phyloP scores from a whole-genome alignment of 2,797 vertebrate genomes.

The Melanotaenia maccullochi region DNA sequence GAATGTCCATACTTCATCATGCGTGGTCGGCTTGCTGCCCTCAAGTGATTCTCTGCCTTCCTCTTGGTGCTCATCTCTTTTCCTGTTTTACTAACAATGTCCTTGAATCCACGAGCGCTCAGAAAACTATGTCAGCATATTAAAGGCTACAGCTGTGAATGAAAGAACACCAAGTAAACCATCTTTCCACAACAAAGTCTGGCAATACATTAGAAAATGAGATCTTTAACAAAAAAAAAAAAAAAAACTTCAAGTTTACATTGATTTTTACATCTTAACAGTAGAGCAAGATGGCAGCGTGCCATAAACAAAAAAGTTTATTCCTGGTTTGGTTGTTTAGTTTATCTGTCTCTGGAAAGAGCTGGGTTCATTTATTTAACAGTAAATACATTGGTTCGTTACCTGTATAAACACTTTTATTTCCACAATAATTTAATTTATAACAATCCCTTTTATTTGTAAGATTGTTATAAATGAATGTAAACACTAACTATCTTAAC shows the following conservation, averaged over 20 bases:
- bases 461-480: background rate
- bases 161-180: conserved; percentile 12
- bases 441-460: background rate
- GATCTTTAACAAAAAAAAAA: background rate
- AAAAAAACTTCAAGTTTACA: background rate
- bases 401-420: background rate
- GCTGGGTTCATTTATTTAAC: background rate
- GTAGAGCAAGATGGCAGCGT: background rate
- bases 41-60: conserved; percentile 68
- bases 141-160: conserved; percentile 22
- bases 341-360: background rate
- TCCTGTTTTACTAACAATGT: conserved; percentile 27
- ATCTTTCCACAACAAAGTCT: background rate
- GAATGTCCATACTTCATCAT: conserved; percentile 59
- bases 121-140: conserved; percentile 45
- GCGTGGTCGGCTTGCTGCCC: conserved; percentile 47
- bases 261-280: background rate
- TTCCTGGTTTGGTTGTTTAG: background rate
- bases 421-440: background rate
- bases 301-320: background rate
- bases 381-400: background rate
- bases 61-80: conserved; percentile 75
- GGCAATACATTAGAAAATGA: background rate
- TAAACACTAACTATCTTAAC: background rate
- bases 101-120: conserved; percentile 6